phyloP scores from a whole-genome alignment of 2,888 invertebrate species.

The Leptinotarsa rubiginosa region DNA sequence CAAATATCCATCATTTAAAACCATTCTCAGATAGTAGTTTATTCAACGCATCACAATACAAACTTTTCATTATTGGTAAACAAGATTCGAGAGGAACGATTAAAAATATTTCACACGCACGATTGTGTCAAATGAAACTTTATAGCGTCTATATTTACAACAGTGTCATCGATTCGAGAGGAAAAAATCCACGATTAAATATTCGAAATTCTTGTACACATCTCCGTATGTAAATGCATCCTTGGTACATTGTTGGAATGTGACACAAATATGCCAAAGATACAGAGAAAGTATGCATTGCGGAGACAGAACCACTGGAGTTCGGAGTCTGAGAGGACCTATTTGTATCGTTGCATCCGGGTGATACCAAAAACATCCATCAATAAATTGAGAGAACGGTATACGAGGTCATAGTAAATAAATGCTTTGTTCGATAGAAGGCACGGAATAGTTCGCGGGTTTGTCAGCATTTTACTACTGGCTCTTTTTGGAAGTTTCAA shows the following conservation, averaged over 20 bases:
- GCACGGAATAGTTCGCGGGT: background rate
- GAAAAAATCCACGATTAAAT: slow-evolving; percentile 21
- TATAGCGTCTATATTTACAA: slow-evolving; percentile 10
- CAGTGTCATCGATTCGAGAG: slow-evolving; percentile 15
- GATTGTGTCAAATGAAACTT: slow-evolving; percentile 4
- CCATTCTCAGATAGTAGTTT: background rate
- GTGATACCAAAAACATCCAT: slow-evolving; percentile 16
- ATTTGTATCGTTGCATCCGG: slow-evolving; percentile 8
- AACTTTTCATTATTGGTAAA: background rate
- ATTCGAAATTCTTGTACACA: slow-evolving; percentile 25
- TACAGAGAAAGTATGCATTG: slow-evolving; percentile 37
- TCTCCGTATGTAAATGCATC: slow-evolving; percentile 25
- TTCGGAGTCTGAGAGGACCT: background rate
- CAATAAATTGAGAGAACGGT: slow-evolving; percentile 9
- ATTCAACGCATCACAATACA: background rate
- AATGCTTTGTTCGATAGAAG: background rate
- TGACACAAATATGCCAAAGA: slow-evolving; percentile 44
- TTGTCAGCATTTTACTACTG: background rate
- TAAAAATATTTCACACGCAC: slow-evolving; percentile 14
- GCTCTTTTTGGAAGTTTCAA: background rate
- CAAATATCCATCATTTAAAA: background rate
- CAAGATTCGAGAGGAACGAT: background rate
- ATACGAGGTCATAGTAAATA: slow-evolving; percentile 10
- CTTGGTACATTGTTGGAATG: slow-evolving; percentile 39
- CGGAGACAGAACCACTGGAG: slow-evolving; percentile 6